Base-by-base conservation (phyloP, 2,888 invertebrate species). In the Tromatobia lineatoria region DNA sequence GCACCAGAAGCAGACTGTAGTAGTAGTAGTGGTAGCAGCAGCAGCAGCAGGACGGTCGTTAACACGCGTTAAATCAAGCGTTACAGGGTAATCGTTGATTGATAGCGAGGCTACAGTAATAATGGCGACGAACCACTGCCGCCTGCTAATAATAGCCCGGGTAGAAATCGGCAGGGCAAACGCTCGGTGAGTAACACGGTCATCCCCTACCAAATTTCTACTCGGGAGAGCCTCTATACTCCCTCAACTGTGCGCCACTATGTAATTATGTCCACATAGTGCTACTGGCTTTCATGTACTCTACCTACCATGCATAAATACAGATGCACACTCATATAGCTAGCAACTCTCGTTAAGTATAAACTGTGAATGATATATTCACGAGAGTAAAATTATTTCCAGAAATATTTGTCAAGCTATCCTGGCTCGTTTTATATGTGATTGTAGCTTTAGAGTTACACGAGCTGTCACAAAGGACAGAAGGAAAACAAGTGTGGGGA, bases 21-120 rank as follows among this genome's bases (percentile, higher is more conserved):
- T 45, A 61, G 29, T 61, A 52, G 70, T 45, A 29, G 50, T 50
- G 11, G 42, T 50, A 42, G 81, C 42, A 77, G 59, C 78, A 78
- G 73, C 74, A 69, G 74, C 66, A 66, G 10, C 61, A 64, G 80
- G 80, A 64, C n/a, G 70, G 66, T 85, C 82, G 85, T 81, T 86
- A 82, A 83, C 78, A 78, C 82, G 69, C 78, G 76, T 86, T 85
- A 76, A 88, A 88, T 88, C 87, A 88, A 87, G 86, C 86, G 80
- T 83, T 81, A 80, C 85, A 83, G 79, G 75, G 80, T 83, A 85
- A 82, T 86, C 78, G 83, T 75, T 73, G 82, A 85, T 83, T 85
- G 80, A 85, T 86, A 87, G 82, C 85, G 69, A 73, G 67, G 69
- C 52, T 81, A 66, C 77, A 67, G 79, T 76, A 76, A 82, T 83